phyloP scores from a whole-genome alignment of 2,113 vertebrate genomes.

The Pyrgilauda ruficollis region DNA sequence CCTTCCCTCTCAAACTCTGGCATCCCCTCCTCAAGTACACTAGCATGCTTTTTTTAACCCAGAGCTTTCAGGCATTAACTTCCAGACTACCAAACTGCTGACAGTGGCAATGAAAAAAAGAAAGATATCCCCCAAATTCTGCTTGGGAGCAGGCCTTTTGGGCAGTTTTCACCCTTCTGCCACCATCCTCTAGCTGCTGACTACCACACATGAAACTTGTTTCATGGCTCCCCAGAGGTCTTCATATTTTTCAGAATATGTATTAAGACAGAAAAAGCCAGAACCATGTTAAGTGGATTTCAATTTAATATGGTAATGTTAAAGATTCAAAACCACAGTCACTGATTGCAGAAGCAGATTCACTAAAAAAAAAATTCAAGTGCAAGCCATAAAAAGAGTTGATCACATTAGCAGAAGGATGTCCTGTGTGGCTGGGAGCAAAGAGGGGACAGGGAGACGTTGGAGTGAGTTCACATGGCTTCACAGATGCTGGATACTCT shows the following conservation, averaged over 20 bases:
- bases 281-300: not conserved
- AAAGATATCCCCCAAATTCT: not conserved
- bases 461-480: not conserved
- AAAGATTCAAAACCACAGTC: not conserved
- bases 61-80: not conserved
- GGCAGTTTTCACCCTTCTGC: not conserved
- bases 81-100: not conserved
- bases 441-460: not conserved
- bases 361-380: not conserved
- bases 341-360: not conserved
- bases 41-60: not conserved
- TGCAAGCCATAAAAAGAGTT: not conserved
- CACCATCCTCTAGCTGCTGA: not conserved
- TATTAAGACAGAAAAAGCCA: not conserved
- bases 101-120: not conserved
- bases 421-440: not conserved
- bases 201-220: not conserved
- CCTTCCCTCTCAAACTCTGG: not conserved
- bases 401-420: not conserved
- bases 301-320: not conserved
- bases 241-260: not conserved
- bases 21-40: not conserved
- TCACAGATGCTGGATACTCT: not conserved
- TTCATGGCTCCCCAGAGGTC: not conserved
- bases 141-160: not conserved